Evolutionary conservation across 2,797 vertebrate species (phyloP).

Genomic region (Sylvia borin): DNA sequence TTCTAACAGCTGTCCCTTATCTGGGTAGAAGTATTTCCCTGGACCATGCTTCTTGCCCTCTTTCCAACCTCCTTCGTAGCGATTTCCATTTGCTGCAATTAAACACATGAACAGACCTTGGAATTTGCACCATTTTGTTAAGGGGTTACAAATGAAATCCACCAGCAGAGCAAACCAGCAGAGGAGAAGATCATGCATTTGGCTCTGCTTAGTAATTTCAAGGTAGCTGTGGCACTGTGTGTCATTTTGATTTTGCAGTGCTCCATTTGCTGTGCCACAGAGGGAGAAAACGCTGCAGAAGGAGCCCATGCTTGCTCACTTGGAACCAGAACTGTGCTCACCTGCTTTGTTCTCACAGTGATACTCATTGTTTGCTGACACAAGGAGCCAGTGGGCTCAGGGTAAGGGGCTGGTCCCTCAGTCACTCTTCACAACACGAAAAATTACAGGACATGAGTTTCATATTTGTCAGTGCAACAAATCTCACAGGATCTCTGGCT

Average conservation of each 20-base stretch:
- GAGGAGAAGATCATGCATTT: not conserved
- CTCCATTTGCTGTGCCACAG: not conserved
- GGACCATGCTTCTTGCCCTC: conserved; percentile 85
- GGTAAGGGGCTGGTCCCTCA: not conserved
- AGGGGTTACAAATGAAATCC: not conserved
- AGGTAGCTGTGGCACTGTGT: not conserved
- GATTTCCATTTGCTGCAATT: conserved; percentile 82
- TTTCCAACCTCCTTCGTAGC: conserved; percentile 88
- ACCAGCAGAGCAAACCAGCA: not conserved
- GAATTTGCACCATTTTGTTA: not conserved
- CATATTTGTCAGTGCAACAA: not conserved
- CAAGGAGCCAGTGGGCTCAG: not conserved
- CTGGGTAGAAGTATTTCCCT: conserved; percentile 83
- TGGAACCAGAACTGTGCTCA: not conserved
- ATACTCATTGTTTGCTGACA: not conserved
- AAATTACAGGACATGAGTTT: not conserved
- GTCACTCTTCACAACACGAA: not conserved
- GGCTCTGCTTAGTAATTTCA: not conserved
- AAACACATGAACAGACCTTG: not conserved
- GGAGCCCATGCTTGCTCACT: not conserved
- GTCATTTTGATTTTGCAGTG: not conserved
- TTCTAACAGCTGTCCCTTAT: conserved; percentile 86
- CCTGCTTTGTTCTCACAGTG: not conserved
- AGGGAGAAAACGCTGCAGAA: not conserved
- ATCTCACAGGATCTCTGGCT: not conserved